A percentile compares a stretch with the other conserved stretches of the same genome.
These are phyloP conservation scores for Theonella swinhoei DNA, from an alignment of 37 sponge, comb jelly and placozoan genomes.

Conservation along the genomic window DNA sequence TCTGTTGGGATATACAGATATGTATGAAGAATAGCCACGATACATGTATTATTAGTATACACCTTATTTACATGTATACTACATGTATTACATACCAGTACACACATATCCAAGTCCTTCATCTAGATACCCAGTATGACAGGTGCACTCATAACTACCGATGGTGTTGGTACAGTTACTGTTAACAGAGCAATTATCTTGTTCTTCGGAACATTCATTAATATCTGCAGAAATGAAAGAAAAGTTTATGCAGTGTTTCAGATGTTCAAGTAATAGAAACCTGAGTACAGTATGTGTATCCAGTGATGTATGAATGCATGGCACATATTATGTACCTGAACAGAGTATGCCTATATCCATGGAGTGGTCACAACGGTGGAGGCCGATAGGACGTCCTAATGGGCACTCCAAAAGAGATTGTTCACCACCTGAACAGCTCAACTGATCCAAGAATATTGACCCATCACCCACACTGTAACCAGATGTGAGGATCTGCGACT, in stretches of 20 bases:
- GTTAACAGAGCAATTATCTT: background rate
- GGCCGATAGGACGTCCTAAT: background rate
- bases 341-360: background rate
- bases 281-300: background rate
- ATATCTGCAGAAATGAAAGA: slow-evolving; percentile 15
- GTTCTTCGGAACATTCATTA: background rate
- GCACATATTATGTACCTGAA: background rate
- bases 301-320: background rate
- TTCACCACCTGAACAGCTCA: background rate
- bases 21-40: no score
- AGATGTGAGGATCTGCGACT: background rate
- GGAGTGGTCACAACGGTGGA: background rate
- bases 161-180: background rate
- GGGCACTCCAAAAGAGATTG: background rate
- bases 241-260: no score
- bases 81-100: no score
- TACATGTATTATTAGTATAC: no score
- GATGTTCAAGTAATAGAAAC: no score
- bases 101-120: background rate
- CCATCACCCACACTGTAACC: background rate
- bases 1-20: no score
- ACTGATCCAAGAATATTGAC: background rate
- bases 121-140: background rate
- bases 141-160: background rate
- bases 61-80: no score